Conservation (phyloP, 1,140 invertebrate genomes). For the Spodoptera litura region DNA sequence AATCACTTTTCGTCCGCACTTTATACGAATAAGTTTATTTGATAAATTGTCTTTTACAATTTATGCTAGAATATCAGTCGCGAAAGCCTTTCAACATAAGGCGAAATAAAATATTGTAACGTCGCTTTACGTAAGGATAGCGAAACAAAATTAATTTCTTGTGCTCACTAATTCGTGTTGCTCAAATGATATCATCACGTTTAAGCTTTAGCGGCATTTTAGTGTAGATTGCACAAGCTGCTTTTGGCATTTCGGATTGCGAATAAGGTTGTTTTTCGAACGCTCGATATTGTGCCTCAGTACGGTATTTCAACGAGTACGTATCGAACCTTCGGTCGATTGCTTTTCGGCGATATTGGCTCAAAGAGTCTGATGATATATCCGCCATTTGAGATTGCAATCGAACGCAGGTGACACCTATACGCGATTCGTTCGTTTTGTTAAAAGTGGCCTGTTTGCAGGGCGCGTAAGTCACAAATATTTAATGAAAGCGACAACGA, state of each 20-base stretch:
- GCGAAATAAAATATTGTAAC: neutral
- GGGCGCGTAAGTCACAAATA: too few species aligned
- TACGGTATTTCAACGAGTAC: too few species aligned
- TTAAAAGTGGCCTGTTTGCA: too few species aligned
- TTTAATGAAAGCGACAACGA: too few species aligned
- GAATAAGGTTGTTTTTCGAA: neutral
- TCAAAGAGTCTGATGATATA: too few species aligned
- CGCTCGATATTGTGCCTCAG: too few species aligned
- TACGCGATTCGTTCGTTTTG: too few species aligned
- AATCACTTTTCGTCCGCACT: too few species aligned
- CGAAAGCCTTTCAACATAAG: neutral
- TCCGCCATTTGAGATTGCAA: too few species aligned
- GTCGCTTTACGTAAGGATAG: neutral
- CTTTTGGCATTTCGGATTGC: neutral
- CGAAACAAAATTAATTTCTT: neutral
- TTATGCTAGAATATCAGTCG: neutral
- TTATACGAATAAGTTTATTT: neutral
- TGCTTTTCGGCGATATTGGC: too few species aligned
- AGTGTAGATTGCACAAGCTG: neutral
- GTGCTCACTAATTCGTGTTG: conserved; percentile 32
- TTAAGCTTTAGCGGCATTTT: neutral
- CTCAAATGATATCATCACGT: conserved; percentile 17
- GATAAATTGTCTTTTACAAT: neutral
- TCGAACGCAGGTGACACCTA: too few species aligned
- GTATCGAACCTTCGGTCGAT: too few species aligned